Evolutionary conservation across 2,113 vertebrate species (phyloP).

Genomic region (Tretioscincus oriximinensis): DNA sequence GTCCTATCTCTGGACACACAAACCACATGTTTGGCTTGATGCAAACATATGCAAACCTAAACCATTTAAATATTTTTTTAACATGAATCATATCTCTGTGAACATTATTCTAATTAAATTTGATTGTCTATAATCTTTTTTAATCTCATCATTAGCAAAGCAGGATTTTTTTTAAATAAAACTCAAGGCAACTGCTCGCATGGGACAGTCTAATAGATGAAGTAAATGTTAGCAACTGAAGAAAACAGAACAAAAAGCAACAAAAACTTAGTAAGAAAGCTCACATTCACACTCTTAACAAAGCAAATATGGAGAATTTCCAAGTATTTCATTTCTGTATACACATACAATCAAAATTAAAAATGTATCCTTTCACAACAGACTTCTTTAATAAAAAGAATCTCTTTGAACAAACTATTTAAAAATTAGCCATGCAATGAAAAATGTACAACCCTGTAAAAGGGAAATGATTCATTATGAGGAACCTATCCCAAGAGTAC

Average conservation of each 20-base stretch:
- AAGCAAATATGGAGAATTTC: background rate
- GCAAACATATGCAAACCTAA: too few relatives aligned
- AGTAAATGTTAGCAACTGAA: slow-evolving; percentile 1
- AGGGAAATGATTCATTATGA: fast-evolving
- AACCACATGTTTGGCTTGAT: too few relatives aligned
- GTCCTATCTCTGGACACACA: too few relatives aligned
- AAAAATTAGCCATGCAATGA: background rate
- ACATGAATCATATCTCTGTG: too few relatives aligned
- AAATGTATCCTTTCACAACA: background rate
- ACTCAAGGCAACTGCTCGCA: background rate
- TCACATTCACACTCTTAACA: background rate
- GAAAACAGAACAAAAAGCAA: background rate
- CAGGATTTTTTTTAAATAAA: background rate
- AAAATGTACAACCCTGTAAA: background rate
- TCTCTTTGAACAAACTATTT: background rate
- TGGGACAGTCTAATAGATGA: background rate
- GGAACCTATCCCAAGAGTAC: background rate
- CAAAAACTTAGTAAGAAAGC: background rate
- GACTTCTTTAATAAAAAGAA: background rate
- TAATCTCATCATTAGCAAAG: background rate
- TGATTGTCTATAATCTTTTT: background rate
- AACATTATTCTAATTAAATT: background rate
- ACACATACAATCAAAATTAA: background rate
- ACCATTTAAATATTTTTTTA: too few relatives aligned
- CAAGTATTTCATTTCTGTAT: background rate